Evolutionary conservation across 92 coral and sea anemone genomes (phyloP).

Genomic region (Blastomussa wellsi): DNA sequence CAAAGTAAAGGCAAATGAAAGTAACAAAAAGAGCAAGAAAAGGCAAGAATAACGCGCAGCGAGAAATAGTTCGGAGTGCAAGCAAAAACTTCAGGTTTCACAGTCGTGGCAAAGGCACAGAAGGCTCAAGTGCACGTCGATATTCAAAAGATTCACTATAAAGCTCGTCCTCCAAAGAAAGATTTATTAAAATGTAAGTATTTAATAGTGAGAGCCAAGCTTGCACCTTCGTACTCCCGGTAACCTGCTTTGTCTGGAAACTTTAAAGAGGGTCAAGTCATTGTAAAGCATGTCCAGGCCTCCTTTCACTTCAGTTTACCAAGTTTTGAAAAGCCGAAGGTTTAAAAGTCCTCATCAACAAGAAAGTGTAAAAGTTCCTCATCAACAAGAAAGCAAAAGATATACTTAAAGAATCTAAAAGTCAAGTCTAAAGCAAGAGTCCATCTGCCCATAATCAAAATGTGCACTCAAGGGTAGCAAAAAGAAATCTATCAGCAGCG

Average conservation of each 20-base stretch:
- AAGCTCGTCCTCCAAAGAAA: constrained; percentile 12
- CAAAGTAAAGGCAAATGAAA: constrained; percentile 31
- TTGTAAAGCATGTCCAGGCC: neutral
- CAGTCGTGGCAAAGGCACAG: constrained; percentile 32
- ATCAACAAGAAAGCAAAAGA: neutral
- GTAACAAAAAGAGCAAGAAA: constrained; percentile 16
- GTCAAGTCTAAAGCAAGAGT: constrained; percentile 11
- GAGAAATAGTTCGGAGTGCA: constrained; percentile 5
- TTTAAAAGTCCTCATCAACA: neutral
- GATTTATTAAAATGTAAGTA: constrained; percentile 24
- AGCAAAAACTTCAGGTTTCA: constrained; percentile 11
- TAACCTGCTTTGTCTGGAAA: neutral
- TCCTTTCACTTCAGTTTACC: neutral
- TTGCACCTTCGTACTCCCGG: neutral
- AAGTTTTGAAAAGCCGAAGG: neutral
- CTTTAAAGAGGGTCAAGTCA: neutral
- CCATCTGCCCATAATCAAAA: neutral
- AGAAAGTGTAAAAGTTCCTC: neutral
- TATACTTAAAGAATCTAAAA: neutral
- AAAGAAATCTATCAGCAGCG: neutral
- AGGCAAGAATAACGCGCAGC: constrained; percentile 17
- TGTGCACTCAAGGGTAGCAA: neutral
- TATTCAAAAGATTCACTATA: constrained; percentile 10
- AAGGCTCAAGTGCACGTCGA: constrained; percentile 12
- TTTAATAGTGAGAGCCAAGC: neutral